Percentiles rank a stretch among this genome's conserved stretches.
Evolutionary conservation across 1,140 invertebrate genomes (phyloP).

Genomic region (Zophobas morio): DNA sequence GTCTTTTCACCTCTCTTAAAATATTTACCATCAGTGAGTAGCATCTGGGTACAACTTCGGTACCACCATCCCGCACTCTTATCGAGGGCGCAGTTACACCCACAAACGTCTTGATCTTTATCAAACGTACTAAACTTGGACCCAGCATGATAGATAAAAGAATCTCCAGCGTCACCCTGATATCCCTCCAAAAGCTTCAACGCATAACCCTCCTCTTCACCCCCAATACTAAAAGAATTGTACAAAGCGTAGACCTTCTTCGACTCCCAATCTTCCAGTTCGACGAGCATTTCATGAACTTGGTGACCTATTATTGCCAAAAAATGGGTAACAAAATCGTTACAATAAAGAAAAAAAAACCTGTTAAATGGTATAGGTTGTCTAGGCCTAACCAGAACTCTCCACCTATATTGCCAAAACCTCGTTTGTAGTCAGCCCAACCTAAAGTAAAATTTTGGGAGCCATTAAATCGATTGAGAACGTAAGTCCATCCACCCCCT

Average conservation of each 20-base stretch:
- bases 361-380: constrained; percentile 65
- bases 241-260: too few relatives aligned
- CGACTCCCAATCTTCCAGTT: constrained; percentile 68
- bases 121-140: constrained; percentile 81
- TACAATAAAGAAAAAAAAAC: constrained; percentile 20
- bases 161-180: constrained; percentile 77
- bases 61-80: too few relatives aligned
- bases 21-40: too few relatives aligned
- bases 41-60: too few relatives aligned
- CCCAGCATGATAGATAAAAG: constrained; percentile 79
- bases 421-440: constrained; percentile 75
- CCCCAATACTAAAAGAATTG: constrained; percentile 75
- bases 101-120: constrained; percentile 28
- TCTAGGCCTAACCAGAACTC: constrained; percentile 70
- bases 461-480: constrained; percentile 67
- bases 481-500: too few relatives aligned
- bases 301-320: not conserved
- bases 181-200: constrained; percentile 75
- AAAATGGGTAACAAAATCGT: not conserved
- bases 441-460: constrained; percentile 74
- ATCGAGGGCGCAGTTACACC: not conserved
- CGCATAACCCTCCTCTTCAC: constrained; percentile 76
- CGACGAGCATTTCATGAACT: constrained; percentile 70
- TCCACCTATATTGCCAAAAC: constrained; percentile 68
- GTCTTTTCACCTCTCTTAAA: too few relatives aligned